Evolutionary conservation across 2,888 invertebrate species (phyloP).

Genomic region (Tubulanus polymorphus): DNA sequence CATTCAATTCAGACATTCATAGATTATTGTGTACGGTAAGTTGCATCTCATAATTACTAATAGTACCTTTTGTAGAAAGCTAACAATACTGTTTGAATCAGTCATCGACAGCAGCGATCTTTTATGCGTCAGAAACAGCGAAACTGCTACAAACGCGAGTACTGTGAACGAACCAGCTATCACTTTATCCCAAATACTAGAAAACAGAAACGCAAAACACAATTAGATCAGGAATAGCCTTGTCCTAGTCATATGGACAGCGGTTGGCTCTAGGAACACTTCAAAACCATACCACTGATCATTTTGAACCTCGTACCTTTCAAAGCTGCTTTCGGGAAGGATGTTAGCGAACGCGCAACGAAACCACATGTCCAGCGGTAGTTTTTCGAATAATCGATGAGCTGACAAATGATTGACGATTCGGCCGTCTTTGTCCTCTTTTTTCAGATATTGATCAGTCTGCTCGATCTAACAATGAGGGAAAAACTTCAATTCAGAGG

Average conservation of each 20-base stretch:
- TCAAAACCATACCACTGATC: not conserved
- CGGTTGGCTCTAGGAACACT: not conserved
- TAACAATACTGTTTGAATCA: not conserved
- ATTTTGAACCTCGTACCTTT: constrained; percentile 61
- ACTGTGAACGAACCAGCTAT: constrained; percentile 81
- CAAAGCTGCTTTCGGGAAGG: constrained; percentile 72
- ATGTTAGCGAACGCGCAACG: constrained; percentile 77
- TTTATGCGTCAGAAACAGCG: constrained; percentile 68
- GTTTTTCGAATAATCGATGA: constrained; percentile 62
- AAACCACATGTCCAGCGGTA: constrained; percentile 77
- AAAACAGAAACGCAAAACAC: constrained; percentile 32
- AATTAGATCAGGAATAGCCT: not conserved
- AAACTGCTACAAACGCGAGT: constrained; percentile 72
- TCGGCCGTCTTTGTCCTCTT: constrained; percentile 65
- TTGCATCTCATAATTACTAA: too few species aligned
- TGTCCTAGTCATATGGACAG: not conserved
- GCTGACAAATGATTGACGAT: constrained; percentile 68
- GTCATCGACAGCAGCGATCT: constrained; percentile 64
- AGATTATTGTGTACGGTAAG: too few species aligned
- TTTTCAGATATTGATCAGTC: constrained; percentile 59
- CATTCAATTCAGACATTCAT: too few species aligned
- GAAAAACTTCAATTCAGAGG: not conserved
- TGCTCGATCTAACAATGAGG: constrained; percentile 29
- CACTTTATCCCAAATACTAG: constrained; percentile 83
- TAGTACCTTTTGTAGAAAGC: not conserved